phyloP scores from a whole-genome alignment of 2,113 vertebrate genomes.

The Heteronetta atricapilla region DNA sequence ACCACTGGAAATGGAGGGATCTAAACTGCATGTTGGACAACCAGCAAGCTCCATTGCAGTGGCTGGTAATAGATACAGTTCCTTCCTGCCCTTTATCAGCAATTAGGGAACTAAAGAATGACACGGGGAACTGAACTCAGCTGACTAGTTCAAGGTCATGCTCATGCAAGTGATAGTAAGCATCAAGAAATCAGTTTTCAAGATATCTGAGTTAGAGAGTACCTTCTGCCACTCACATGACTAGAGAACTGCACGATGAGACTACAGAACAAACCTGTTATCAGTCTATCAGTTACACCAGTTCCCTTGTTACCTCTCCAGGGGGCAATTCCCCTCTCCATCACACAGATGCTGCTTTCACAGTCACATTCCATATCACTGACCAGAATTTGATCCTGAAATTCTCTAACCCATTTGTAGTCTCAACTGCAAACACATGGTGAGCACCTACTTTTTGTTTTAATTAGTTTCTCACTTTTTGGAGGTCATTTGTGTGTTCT shows the following conservation, averaged over 20 bases:
- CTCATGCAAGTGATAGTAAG: background rate
- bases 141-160: background rate
- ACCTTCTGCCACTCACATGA: background rate
- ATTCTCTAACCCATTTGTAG: background rate
- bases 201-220: background rate
- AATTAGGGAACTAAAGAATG: background rate
- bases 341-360: background rate
- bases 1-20: background rate
- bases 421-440: background rate
- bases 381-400: background rate
- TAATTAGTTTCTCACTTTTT: constrained; percentile 22
- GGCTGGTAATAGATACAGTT: background rate
- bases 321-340: background rate
- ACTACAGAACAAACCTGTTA: background rate
- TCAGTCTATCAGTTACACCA: background rate
- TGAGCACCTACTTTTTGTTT: background rate
- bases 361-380: background rate
- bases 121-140: background rate
- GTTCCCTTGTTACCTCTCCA: background rate
- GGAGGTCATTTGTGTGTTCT: background rate
- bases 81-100: background rate
- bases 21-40: accelerated
- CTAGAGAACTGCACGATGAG: background rate
- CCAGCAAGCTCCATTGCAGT: background rate
- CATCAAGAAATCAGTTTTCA: background rate